phyloP scores from a whole-genome alignment of 2,888 invertebrate species.

The Lingula anatina region DNA sequence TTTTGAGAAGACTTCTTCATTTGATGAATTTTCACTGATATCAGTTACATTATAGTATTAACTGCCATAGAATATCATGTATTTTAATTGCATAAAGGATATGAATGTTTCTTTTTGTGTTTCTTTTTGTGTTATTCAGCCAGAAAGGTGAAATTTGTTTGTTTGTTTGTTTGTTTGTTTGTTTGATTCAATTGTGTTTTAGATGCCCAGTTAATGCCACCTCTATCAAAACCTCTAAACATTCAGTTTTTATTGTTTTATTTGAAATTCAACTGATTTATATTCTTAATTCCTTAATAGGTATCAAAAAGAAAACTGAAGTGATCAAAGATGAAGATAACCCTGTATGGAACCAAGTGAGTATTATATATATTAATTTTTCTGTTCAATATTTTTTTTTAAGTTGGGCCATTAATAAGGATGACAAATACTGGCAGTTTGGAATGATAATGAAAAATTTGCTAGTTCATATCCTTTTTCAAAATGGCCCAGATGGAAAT shows the following conservation, averaged over 20 bases:
- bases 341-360: constrained; percentile 51
- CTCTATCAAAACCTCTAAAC: constrained; percentile 16
- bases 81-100: too few species aligned
- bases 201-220: constrained; percentile 2
- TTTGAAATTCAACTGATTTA: too few species aligned
- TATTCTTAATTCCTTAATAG: constrained; percentile 12
- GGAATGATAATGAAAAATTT: background rate
- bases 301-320: constrained; percentile 42
- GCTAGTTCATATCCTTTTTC: too few species aligned
- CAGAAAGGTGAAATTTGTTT: background rate
- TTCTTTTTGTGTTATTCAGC: constrained; percentile 4
- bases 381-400: too few species aligned
- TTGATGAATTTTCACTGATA: too few species aligned
- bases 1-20: too few species aligned
- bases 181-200: background rate
- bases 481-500: background rate
- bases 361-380: constrained; percentile 6
- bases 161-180: background rate
- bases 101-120: too few species aligned
- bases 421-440: background rate
- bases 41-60: too few species aligned
- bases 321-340: constrained; percentile 46
- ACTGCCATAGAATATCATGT: too few species aligned
- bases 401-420: too few species aligned
- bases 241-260: constrained; percentile 2